Conservation (phyloP, 2,113 vertebrate species). For the Microcebus ravelobensis region DNA sequence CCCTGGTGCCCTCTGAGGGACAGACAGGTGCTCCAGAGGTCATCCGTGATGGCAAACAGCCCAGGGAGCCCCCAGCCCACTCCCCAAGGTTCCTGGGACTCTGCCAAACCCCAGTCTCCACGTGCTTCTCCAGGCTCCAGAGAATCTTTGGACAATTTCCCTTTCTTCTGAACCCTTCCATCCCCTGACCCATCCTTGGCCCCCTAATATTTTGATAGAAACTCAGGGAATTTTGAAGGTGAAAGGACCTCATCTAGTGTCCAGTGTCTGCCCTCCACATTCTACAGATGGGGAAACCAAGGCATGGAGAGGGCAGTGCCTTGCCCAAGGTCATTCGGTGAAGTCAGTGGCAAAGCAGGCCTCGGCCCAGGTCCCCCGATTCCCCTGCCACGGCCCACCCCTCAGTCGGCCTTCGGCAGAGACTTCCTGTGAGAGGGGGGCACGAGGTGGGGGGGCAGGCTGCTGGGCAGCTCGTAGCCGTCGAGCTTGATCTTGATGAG, state of each 20-base stretch:
- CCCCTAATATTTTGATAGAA: constrained; percentile 18
- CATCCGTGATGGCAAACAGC: constrained; percentile 53
- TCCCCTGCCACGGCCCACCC: neutral
- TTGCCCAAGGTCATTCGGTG: neutral
- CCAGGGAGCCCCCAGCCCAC: constrained; percentile 3
- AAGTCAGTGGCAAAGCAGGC: neutral
- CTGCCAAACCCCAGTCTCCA: constrained; percentile 21
- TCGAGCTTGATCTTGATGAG: constrained; percentile 98
- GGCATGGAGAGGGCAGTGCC: neutral
- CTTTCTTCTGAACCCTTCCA: constrained; percentile 25
- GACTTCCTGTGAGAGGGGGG: constrained; percentile 95
- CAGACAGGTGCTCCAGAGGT: constrained; percentile 57
- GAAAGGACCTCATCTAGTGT: constrained; percentile 3
- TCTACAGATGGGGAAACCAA: constrained; percentile 17
- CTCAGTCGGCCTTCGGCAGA: constrained; percentile 86
- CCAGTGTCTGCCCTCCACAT: neutral
- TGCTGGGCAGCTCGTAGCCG: constrained; percentile 94
- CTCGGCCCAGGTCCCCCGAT: neutral
- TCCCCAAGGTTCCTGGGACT: constrained; percentile 5
- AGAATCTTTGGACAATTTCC: neutral
- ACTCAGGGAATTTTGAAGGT: constrained; percentile 38
- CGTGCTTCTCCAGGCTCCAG: neutral
- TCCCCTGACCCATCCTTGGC: neutral
- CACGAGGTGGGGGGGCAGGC: constrained; percentile 92
- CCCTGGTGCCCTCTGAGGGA: neutral